Base-by-base conservation (phyloP, 1,140 invertebrate species). In the Drosophila simulans region DNA sequence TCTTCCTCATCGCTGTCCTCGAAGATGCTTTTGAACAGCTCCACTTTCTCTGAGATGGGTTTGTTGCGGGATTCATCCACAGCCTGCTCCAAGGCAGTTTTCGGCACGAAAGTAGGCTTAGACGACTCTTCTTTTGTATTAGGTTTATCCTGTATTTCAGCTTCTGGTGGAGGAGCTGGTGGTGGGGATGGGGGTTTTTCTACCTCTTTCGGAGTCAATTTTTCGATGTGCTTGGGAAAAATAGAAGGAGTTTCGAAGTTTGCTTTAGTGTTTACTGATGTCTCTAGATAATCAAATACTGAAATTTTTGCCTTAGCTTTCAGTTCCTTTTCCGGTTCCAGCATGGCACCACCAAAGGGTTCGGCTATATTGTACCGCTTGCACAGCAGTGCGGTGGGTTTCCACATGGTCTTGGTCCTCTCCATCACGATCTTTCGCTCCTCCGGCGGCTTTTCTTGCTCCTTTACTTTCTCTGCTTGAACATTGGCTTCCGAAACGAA, bases 291-390 rank as follows among this genome's bases (percentile, higher is more conserved):
- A 77, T 96, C 95, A 75, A 97, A 97, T 22, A 97, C 94, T 0
- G 96, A 97, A 83, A 95, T 95, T 51, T 95, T 91, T 0, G 86
- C n/a, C 51, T 73, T 95, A 0, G 93, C 92, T 91, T 94, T 94
- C 60, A 94, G 94, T 71, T 95, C 93, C 8, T 92, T 92, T 68
- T 93, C 88, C 10, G 71, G 43, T 37, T 93, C 93, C 77, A 68
- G 63, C 71, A 91, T 46, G 17, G 74, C 77, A 8, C 93, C 93
- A 3, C 92, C 93, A 45, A 94, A 95, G 0, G 98, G 97, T 93
- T 99, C 96, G 0, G 98, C 96, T 10, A 99, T 95, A 92, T 99
- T 99, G 88, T 99, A 99, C 42, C 98, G 93, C 88, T 97, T 97
- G 89, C 97, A 99, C 0, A 99, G 93, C 13, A 98, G 85, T 55